Evolutionary conservation across 2,113 vertebrate genomes (phyloP), one percentile per base, ranked within the genome.

Genomic region (Ceratotherium simum): DNA sequence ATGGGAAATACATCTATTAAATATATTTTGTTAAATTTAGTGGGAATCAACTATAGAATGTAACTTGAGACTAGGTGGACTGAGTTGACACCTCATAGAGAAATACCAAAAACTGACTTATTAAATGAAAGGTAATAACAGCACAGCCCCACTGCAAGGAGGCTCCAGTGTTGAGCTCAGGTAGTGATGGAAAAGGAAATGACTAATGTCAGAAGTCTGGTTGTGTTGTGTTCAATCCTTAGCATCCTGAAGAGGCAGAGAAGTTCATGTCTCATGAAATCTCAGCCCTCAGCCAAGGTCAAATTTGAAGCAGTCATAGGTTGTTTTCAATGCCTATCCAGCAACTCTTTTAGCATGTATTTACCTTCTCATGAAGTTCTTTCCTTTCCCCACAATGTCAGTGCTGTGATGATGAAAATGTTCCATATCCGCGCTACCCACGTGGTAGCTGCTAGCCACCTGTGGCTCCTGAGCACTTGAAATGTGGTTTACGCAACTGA

Each of bases 21-120:
- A 79, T 54, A 18, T 18, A 36, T 75, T 89, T 95, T 21, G 84
- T 92, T 90, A 81, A 69, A 95, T 81, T 75, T n/a, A 31, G 2
- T 79, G 6, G 16, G 29, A 39, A 90, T 62, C 5, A 23, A 31
- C 11, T 54, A 6, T 11, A 80, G 79, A 67, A 73, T 42, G 11
- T 58, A 87, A 90, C 25, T 90, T 31, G 14, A 58, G 46, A 96
- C 54, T 17, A 54, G 46, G 31, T 58, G 12, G 56, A 91, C 48
- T 72, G 18, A 95, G 6, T 51, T 81, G n/a, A 93, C 29, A 54
- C 33, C 56, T 89, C 42, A 67, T 76, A 39, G 92, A 67, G n/a
- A 94, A 97, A 58, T 60, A 54, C 17, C 48, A 54, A 70, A 51
- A 51, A 72, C 54, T 58, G 39, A 54, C 31, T 89, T 54, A 0